Conservation (phyloP, 2,888 invertebrate species). For the Thymelicus acteon region DNA sequence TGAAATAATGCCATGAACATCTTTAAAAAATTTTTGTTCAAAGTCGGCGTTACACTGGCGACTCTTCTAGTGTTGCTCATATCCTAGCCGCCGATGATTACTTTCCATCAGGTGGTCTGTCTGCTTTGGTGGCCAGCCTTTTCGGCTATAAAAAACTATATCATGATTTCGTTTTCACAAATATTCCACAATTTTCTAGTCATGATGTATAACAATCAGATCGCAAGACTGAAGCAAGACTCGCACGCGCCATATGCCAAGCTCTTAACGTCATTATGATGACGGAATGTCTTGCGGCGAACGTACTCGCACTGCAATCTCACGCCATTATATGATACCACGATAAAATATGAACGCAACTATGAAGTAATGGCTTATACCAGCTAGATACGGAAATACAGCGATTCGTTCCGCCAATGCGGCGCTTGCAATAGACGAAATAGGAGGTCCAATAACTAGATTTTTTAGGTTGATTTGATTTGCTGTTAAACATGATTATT, state of each 20-base stretch:
- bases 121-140: too few species aligned
- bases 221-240: background rate
- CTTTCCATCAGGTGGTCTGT: too few species aligned
- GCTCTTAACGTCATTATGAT: conserved; percentile 43
- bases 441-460: background rate
- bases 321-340: conserved; percentile 53
- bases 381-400: conserved; percentile 30
- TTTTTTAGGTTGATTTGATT: background rate
- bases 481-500: too few species aligned
- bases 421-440: conserved; percentile 14
- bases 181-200: too few species aligned
- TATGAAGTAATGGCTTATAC: conserved; percentile 29
- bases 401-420: conserved; percentile 25
- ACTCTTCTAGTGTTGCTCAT: too few species aligned
- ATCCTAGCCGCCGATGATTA: too few species aligned
- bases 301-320: conserved; percentile 54
- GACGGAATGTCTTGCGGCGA: conserved; percentile 46
- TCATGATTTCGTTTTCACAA: too few species aligned
- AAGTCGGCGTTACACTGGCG: too few species aligned
- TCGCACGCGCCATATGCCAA: conserved; percentile 46
- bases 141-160: too few species aligned
- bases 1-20: too few species aligned
- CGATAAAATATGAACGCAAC: conserved; percentile 43
- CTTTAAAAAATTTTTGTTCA: too few species aligned
- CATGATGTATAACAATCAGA: background rate